Base-by-base conservation (phyloP, 1,140 invertebrate species). In the Zaprionus camerounensis region DNA sequence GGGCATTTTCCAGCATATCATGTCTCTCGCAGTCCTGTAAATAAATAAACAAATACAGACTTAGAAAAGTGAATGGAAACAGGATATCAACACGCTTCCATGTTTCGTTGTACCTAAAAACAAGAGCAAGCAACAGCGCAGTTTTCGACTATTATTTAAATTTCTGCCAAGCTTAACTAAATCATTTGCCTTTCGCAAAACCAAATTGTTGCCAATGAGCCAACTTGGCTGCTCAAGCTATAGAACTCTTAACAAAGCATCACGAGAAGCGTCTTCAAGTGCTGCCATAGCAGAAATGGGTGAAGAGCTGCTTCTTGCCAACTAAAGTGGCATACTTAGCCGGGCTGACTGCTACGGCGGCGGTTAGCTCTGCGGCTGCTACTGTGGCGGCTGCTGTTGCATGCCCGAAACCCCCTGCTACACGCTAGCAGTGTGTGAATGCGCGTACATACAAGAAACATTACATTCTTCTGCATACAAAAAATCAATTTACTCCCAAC, bases 301-400 rank as follows among this genome's bases (percentile, higher is more conserved):
- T 74, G 56, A 61, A 66, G 56, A 64, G 67, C 17, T 49, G 28
- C 38, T 53, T 41, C 46, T 70, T 69, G 73, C 49, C 64, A 71
- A 78, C 64, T 74, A 83, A 78, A 88, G 84, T 87, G 83, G 84
- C 83, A 84, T 87, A 87, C 83, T 87, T 88, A 72, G 56, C 36
- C 56, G 9, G 46, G 70, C 68, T 53, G 59, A 71, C 59, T 63
- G 66, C 71, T 76, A 74, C 55, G 78, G 71, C 77, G 73, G 67
- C 82, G 76, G 77, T 24, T 38, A 20, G 68, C 81, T 66, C 76
- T 70, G 26, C 41, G 53, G 56, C 69, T 74, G 79, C 68, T 85
- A 17, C 36, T 38, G 36, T 38, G 79, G 65, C 64, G 70, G 70
- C 64, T 75, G 69, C 80, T 81, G 71, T 22, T 24, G 31, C 64